A percentile compares a stretch with the other conserved stretches of the same genome.
phyloP scores from a whole-genome alignment of 2,797 vertebrate species.

The Geotrypetes seraphini region DNA sequence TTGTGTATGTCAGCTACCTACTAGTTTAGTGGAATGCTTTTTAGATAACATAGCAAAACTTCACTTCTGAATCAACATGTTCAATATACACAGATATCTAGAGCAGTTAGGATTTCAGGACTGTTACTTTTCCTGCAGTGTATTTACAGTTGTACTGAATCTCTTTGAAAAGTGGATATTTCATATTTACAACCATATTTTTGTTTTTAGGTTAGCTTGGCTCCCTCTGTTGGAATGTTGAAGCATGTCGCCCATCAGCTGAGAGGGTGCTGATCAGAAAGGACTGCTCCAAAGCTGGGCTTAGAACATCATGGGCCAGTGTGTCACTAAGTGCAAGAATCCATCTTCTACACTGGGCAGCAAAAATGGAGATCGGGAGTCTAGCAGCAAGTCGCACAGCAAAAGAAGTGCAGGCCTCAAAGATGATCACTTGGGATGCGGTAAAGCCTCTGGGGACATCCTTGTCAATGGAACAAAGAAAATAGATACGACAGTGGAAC shows the following conservation, averaged over 20 bases:
- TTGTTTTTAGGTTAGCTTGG: constrained; percentile 35
- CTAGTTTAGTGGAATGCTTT: constrained; percentile 21
- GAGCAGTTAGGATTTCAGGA: not conserved
- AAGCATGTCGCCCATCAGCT: constrained; percentile 65
- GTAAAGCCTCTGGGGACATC: constrained; percentile 76
- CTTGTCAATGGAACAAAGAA: constrained; percentile 89
- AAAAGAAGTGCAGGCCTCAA: constrained; percentile 76
- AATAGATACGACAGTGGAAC: constrained; percentile 66
- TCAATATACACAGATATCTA: not conserved
- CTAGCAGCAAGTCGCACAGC: constrained; percentile 75
- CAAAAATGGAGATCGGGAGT: constrained; percentile 93
- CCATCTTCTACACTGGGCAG: constrained; percentile 95
- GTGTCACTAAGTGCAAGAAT: constrained; percentile 98
- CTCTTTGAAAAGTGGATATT: too few species aligned
- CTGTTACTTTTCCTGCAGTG: not conserved
- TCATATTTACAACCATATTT: too few species aligned
- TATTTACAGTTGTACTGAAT: too few species aligned
- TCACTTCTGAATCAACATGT: not conserved
- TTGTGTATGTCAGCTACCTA: constrained; percentile 19
- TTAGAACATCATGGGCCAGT: constrained; percentile 89
- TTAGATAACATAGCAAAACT: constrained; percentile 14
- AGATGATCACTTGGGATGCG: constrained; percentile 65
- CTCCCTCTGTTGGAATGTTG: constrained; percentile 75
- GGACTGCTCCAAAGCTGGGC: constrained; percentile 43
- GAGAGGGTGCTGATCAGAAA: constrained; percentile 63